Base-by-base conservation (phyloP, 1,140 invertebrate species). In the Tetramorium simillimum region DNA sequence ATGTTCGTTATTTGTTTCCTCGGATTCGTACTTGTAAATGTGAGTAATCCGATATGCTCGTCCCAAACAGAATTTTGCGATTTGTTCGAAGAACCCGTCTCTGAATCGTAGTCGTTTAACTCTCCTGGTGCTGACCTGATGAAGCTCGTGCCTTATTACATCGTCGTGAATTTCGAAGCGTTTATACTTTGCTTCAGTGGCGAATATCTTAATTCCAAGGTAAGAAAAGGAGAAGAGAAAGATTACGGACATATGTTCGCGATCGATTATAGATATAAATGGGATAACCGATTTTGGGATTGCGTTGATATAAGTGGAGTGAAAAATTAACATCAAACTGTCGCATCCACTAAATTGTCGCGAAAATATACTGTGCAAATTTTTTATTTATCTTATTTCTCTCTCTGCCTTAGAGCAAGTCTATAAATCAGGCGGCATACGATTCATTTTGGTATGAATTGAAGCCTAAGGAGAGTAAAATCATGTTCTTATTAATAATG, bases 101-200 rank as follows among this genome's bases (percentile, higher is more conserved):
- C 10, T 85, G 37, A 76, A 63, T 70, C n/a, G 46, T 58, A 86
- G 75, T 69, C 51, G 4, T 33, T 80, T 10, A 28, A 40, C 18
- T 60, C 63, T 37, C 9, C 3, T 12, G 60, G 37, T 1, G 16
- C 0, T 14, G 9, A 76, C 24, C 6, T 18, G 53, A 14, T 81
- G 4, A 89, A 87, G 56, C 28, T 56, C 2, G 12, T 87, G 4
- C 86, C 88, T 24, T 89, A 89, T 69, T 89, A 89, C 9, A 10
- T 73, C 21, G 73, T 81, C 9, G n/a, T 87, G 1, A 89, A 81
- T 18, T 46, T 73, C 7, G 88, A 89, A 49, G 88, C 88, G 18
- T 90, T 89, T 63, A 53, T 87, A 16, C 53, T 89, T 69, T 90
- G 88, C 43, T 89, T 72, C 24, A 87, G 86, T 3, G 89, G 89